Evolutionary conservation across 1,140 invertebrate genomes (phyloP), one percentile per base, ranked within the genome.

Genomic region (Zaprionus inermis): DNA sequence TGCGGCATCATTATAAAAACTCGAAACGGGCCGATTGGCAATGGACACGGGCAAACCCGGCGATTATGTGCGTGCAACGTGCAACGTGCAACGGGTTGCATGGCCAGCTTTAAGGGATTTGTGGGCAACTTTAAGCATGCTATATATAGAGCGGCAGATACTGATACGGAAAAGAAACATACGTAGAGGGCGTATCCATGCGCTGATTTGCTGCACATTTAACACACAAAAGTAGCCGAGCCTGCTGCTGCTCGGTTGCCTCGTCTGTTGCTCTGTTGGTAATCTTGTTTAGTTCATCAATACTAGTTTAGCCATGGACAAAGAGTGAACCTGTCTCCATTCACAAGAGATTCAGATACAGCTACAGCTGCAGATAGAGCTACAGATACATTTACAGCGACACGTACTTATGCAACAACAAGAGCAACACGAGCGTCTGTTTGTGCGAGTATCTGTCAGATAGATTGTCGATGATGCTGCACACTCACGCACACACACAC

Each of bases 211-310:
- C 77, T 75, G 55, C 57, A 56, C 65, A 79, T 79, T 79, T 80
- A 79, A 68, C 59, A 79, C 70, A 78, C 74, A 32, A 32, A 32
- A 10, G 34, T 59, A 28, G 57, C 68, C 52, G 57, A 58, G 57
- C 49, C 34, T 55, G 51, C 24, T 75, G 41, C 16, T 11, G 44
- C 44, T 44, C 14, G 3, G 44, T 16, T 46, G n/a, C 44, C 16
- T 10, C 18, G 16, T 5, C 44, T 49, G 54, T 79, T 81, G 64
- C 72, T 80, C 65, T 66, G 72, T n/a, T 4, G 22, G 79, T 86
- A 88, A 86, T 86, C 83, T 79, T 88, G 83, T 86, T 86, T 88
- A 81, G 83, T 86, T 86, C 79, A 86, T 88, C 83, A 86, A 86
- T 73, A 69, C 65, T 88, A 86, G 83, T 88, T 86, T 79, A 83